These are phyloP conservation scores for Diaprepes abbreviatus DNA, from an alignment of 2,888 invertebrate genomes.

Conservation along the genomic window DNA sequence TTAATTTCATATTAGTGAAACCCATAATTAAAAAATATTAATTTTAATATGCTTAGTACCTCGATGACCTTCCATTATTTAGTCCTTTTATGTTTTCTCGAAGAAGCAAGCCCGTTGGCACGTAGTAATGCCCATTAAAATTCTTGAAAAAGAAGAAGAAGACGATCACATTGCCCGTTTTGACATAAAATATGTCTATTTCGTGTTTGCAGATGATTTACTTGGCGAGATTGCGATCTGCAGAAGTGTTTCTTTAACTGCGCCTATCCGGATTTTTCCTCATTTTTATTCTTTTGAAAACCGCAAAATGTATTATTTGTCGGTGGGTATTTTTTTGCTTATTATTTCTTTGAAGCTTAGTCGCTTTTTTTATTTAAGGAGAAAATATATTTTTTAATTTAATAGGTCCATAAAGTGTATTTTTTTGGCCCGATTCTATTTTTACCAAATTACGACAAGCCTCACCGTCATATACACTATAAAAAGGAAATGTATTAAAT, in stretches of 20 bases:
- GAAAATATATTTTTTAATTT: too few species aligned
- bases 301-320: slow-evolving; percentile 20
- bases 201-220: slow-evolving; percentile 45
- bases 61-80: slow-evolving; percentile 6
- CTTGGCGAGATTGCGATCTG: slow-evolving; percentile 33
- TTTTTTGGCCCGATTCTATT: too few species aligned
- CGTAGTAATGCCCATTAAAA: slow-evolving; percentile 40
- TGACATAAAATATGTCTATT: slow-evolving; percentile 43
- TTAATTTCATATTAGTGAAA: not conserved
- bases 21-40: not conserved
- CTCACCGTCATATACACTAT: too few species aligned
- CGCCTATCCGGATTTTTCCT: slow-evolving; percentile 21
- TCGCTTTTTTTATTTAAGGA: too few species aligned
- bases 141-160: slow-evolving; percentile 31
- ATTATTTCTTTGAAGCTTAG: not conserved
- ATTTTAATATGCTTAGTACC: slow-evolving; percentile 14
- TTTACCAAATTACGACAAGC: too few species aligned
- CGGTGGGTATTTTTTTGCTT: not conserved
- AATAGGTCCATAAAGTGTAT: too few species aligned
- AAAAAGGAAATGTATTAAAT: too few species aligned
- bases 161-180: slow-evolving; percentile 34
- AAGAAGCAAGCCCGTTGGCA: slow-evolving; percentile 28
- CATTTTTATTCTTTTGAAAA: slow-evolving; percentile 30
- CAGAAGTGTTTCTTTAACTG: slow-evolving; percentile 26
- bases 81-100: slow-evolving; percentile 11